Conservation (phyloP, 35 echinoderm and acorn worm genomes). For the Ptychodera flava region DNA sequence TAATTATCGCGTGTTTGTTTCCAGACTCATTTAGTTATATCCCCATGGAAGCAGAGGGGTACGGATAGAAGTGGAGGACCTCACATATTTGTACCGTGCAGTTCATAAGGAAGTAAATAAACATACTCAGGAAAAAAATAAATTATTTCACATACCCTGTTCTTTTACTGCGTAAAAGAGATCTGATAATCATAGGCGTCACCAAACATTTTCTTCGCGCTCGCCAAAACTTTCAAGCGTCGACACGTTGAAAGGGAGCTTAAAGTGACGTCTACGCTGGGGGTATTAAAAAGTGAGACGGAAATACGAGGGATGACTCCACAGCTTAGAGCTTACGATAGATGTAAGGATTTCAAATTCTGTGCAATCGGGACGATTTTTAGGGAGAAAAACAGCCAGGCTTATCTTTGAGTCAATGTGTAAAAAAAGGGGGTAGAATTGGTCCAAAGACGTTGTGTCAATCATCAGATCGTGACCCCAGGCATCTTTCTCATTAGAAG, state of each 20-base stretch:
- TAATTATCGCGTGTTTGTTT: not conserved
- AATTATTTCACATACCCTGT: too few species aligned
- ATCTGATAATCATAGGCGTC: too few species aligned
- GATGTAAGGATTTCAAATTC: not conserved
- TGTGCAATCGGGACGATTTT: not conserved
- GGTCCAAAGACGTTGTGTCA: not conserved
- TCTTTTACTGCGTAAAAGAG: too few species aligned
- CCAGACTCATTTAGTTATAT: not conserved
- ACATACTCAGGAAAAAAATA: too few species aligned
- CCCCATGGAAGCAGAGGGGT: too few species aligned
- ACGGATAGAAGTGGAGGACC: too few species aligned
- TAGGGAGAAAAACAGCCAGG: not conserved
- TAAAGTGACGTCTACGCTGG: not conserved
- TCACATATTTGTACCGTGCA: too few species aligned
- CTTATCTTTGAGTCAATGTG: not conserved
- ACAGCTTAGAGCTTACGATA: not conserved
- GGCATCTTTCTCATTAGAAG: not conserved
- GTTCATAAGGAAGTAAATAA: too few species aligned
- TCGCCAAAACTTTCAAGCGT: too few species aligned
- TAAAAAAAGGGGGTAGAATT: not conserved
- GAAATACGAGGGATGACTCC: not conserved
- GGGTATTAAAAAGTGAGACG: not conserved
- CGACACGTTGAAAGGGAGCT: too few species aligned
- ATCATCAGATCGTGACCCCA: not conserved
- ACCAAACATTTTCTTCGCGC: too few species aligned